These are phyloP conservation scores for Anguilla japonica DNA, from an alignment of 2,113 vertebrate genomes.

Conservation along the genomic window DNA sequence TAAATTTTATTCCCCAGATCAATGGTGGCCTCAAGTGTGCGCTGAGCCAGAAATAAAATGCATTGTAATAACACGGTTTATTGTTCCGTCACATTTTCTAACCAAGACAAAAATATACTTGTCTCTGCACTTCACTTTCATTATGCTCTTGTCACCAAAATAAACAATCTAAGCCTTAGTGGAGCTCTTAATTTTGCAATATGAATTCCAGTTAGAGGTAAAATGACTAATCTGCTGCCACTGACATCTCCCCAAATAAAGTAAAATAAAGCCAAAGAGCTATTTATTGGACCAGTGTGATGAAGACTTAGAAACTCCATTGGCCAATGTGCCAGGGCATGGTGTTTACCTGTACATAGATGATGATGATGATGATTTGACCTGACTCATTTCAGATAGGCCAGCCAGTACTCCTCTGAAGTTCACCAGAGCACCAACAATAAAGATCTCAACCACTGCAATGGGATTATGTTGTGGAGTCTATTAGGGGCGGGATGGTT, in stretches of 20 bases:
- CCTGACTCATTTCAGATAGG: not conserved
- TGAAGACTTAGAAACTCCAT: not conserved
- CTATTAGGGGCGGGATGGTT: not conserved
- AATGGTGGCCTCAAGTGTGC: not conserved
- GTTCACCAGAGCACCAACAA: not conserved
- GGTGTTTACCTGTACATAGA: not conserved
- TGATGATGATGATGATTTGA: not conserved
- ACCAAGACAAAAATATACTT: conserved; percentile 7
- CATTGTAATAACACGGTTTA: not conserved
- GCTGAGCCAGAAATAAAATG: not conserved
- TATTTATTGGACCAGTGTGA: not conserved
- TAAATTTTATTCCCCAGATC: conserved; percentile 20
- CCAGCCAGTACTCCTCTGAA: not conserved
- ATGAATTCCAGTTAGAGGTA: not conserved
- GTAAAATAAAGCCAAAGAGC: not conserved
- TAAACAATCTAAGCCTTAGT: not conserved
- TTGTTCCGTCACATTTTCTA: not conserved
- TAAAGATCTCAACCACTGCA: not conserved
- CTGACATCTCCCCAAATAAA: not conserved
- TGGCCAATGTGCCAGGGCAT: not conserved
- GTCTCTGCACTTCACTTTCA: not conserved
- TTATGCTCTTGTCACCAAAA: not conserved
- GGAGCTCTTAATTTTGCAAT: not conserved
- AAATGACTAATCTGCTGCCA: not conserved
- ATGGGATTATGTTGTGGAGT: not conserved